Evolutionary conservation across 37 sponge, comb jelly and placozoan genomes (phyloP), one percentile per base, ranked within the genome.

Genomic region (Crambe crambe): DNA sequence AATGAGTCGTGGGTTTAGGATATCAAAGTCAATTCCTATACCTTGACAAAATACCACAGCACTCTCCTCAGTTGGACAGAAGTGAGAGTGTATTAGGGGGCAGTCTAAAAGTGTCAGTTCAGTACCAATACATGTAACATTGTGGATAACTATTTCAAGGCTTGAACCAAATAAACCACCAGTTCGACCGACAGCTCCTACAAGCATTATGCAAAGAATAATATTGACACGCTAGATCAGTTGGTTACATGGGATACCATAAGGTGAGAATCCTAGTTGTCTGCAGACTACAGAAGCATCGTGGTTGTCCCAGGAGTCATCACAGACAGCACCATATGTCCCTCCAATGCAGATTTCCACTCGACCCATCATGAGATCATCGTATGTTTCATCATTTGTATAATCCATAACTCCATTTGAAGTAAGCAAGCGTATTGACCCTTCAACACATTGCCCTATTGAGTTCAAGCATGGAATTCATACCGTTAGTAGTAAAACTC

Each of bases 31-130:
- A n/a, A n/a, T n/a, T n/a, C n/a, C n/a, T n/a, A n/a, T n/a, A 80
- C 81, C 70, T 80, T 80, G 81, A 71, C 81, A 80, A 47, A 79
- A 38, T 15, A 79, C 57, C 3, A 47, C 80, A 40, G 81, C 81
- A 58, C 34, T 71, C 30, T 71, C 81, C 1, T 36, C 15, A 32
- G 43, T 35, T 31, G 5, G 1, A 71, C 81, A 80, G 15, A 22
- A 25, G 18, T 1, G 20, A 22, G 73, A 80, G 41, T 21, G 6
- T 10, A 21, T 57, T 2, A n/a, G 9, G 23, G 42, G 42, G 32
- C 81, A 80, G 26, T 56, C 40, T 1, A 71, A 21, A 37, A 82
- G 59, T 9, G 2, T 2, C 30, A 21, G 1, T 41, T 82, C 83
- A 39, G 22, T 29, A 27, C 73, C 73, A 47, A 31, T 20, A 25